Evolutionary conservation across 1,140 invertebrate species (phyloP), one percentile per base, ranked within the genome.

Genomic region (Diabrotica virgifera): DNA sequence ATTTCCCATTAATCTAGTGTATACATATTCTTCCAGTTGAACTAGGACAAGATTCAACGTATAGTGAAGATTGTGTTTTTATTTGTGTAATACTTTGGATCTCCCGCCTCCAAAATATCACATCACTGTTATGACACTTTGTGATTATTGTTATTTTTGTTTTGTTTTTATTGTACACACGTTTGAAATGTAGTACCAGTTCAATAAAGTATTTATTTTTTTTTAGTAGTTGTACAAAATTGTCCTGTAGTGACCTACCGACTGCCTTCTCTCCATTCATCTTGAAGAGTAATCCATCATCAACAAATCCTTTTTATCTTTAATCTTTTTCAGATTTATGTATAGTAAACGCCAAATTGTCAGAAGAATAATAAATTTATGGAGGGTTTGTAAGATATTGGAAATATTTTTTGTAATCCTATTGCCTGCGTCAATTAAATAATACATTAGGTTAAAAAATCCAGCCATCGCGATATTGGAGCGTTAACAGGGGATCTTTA

Each of bases 201-300:
- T 52, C 60, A 62, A 62, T 62, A 62, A 62, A 38, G 60, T 62
- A 52, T 52, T 62, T 52, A 54, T 38, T 62, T 62, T 54, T 59
- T 24, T 50, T 58, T 58, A 10, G n/a, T n/a, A 58, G 56, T 13
- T 58, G 56, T 58, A 58, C n/a, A 58, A 35, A 37, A 10, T 58
- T 58, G 13, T 24, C 24, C 24, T 24, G 24, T 24, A 24, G 56
- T 10, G 38, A 37, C 36, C 10, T 11, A n/a, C 53, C 53, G 14
- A 58, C 59, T 61, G 50, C 59, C 46, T 51, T 61, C 50, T 61
- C 50, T 61, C 50, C 35, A 24, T 24, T 24, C 24, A 24, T 24
- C 24, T 2, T 24, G 24, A 24, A 24, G 4, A 24, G 24, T 24
- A 4, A 24, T 24, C 24, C 24, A 24, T 24, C 4, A 4, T 24